These are phyloP conservation scores for Naja naja DNA, from an alignment of 2,113 vertebrate genomes.

Conservation along the genomic window DNA sequence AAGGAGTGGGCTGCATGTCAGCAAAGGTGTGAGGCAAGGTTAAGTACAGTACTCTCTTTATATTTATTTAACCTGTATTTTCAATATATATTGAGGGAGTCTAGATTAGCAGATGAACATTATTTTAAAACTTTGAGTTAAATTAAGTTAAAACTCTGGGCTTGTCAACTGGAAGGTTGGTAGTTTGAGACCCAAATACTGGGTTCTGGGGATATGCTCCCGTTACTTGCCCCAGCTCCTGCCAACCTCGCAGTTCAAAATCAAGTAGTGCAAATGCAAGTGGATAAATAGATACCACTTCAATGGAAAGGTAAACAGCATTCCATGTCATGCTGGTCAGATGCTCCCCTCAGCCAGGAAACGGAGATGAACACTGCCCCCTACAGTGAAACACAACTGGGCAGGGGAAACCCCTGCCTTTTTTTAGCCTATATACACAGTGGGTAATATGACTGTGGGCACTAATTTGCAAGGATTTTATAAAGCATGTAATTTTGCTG, in stretches of 20 bases:
- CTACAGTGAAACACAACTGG: neutral
- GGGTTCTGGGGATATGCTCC: too few relatives aligned
- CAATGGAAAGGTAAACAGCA: neutral
- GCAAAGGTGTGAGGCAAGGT: neutral
- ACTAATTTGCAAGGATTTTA: constrained; percentile 20
- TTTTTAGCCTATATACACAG: neutral
- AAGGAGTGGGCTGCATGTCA: neutral
- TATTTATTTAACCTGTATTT: neutral
- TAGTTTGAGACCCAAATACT: neutral
- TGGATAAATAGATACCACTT: neutral
- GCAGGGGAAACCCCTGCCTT: neutral
- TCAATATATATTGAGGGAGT: neutral
- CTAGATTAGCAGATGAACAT: neutral
- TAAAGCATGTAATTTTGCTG: neutral
- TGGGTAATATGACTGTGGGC: neutral
- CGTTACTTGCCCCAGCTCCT: neutral
- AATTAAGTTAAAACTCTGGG: neutral
- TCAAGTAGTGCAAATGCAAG: neutral
- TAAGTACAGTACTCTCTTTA: neutral
- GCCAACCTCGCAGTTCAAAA: neutral
- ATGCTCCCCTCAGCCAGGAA: neutral
- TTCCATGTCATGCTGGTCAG: neutral
- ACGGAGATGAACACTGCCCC: neutral
- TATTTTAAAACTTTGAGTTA: neutral
- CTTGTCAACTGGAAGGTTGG: too few relatives aligned